Base-by-base conservation (phyloP, 2,797 vertebrate species). In the Gymnocypris eckloni region DNA sequence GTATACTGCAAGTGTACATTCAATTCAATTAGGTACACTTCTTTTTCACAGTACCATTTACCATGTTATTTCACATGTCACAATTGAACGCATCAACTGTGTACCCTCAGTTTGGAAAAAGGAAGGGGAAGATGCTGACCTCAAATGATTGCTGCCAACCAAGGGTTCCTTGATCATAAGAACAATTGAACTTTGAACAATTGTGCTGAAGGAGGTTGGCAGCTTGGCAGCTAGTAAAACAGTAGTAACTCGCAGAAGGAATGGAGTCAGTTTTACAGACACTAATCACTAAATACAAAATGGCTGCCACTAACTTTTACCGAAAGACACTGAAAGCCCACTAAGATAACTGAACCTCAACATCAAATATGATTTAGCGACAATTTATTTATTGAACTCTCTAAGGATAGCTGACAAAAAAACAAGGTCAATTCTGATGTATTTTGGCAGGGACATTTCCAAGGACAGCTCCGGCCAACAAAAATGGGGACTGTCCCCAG, bases 391-490 rank as follows among this genome's bases (percentile, higher is more conserved):
- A 48, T 4, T 64, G 43, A 66, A 20, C 16, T 25, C 64, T 10
- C 25, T 5, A 33, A 50, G 25, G 66, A 67, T 33, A 33, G n/a
- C 61, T 18, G 3, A 25, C 6, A 2, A 72, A 18, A n/a, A 75
- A 77, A 56, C 33, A 56, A 77, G 43, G 61, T 22, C 45, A 81
- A 50, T 33, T 50, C 4, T 37, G 28, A 45, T 59, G 20, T 78
- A 13, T 10, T 45, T 45, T 79, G 56, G 56, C 78, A 50, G 61
- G 4, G 43, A 67, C 61, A 66, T 61, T 79, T 79, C 59, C 61
- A 37, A 80, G 61, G 43, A 66, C 43, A 67, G n/a, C 25, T 52
- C 28, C 6, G 13, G 28, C 61, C n/a, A 81, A 52, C 20, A 69
- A 73, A 41, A 73, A 28, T 13, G 11, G 6, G 39, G 6, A 50